phyloP scores from a whole-genome alignment of 2,797 vertebrate species.

The Bradypodion pumilum region DNA sequence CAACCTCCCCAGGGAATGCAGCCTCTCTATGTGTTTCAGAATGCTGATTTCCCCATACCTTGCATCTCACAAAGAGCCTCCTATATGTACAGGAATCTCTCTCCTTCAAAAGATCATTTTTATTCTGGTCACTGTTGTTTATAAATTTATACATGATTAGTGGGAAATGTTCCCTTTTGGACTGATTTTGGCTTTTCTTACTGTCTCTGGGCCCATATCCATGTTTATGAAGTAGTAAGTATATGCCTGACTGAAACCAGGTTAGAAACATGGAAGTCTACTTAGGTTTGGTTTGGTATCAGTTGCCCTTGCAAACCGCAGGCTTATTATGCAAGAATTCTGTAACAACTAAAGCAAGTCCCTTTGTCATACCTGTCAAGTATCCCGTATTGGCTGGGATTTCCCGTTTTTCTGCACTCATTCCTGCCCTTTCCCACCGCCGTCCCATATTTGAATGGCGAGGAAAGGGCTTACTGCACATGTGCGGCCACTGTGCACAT shows the following conservation, averaged over 20 bases:
- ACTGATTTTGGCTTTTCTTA: neutral
- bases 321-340: neutral
- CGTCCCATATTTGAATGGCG: too few relatives aligned
- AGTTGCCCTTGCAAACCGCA: neutral
- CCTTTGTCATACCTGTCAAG: too few relatives aligned
- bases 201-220: neutral
- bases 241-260: neutral
- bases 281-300: neutral
- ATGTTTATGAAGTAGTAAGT: neutral
- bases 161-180: neutral
- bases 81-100: neutral
- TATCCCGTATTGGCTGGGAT: too few relatives aligned
- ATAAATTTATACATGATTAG: neutral
- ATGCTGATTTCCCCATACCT: neutral
- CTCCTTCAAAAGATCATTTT: too few relatives aligned
- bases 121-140: neutral
- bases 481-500: too few relatives aligned
- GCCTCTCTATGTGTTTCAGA: neutral
- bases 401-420: too few relatives aligned
- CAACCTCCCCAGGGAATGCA: neutral
- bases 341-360: neutral
- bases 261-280: neutral
- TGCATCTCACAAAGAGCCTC: neutral
- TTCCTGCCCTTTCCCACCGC: too few relatives aligned
- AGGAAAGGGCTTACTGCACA: too few relatives aligned